phyloP scores from a whole-genome alignment of 2,888 invertebrate species.

The Dendrolimus pini region DNA sequence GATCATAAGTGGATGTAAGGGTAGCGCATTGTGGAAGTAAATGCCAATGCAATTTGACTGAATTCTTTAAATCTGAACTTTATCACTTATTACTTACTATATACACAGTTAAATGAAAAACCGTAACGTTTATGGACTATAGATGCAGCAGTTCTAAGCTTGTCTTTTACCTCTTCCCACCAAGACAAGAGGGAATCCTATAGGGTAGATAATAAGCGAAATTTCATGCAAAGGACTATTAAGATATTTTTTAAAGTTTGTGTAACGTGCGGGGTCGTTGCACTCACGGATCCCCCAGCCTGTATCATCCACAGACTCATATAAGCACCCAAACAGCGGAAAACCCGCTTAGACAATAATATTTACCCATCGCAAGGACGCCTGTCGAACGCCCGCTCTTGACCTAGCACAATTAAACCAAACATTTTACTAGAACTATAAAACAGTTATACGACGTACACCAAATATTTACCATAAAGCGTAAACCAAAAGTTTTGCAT shows the following conservation, averaged over 20 bases:
- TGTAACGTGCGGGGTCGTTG: conserved; percentile 29
- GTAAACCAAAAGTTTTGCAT: conserved; percentile 76
- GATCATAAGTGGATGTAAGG: conserved; percentile 1
- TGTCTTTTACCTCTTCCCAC: too few relatives aligned
- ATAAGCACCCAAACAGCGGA: conserved; percentile 66
- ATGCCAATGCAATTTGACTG: too few relatives aligned
- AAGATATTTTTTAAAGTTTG: not conserved
- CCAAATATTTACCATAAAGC: conserved; percentile 77
- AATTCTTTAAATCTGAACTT: too few relatives aligned
- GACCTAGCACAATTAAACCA: conserved; percentile 76
- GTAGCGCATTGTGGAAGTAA: not conserved
- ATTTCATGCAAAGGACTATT: too few relatives aligned
- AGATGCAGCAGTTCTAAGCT: too few relatives aligned
- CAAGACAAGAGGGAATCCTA: too few relatives aligned
- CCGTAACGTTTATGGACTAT: too few relatives aligned
- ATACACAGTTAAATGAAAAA: too few relatives aligned
- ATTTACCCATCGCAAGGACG: conserved; percentile 74
- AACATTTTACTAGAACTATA: conserved; percentile 75
- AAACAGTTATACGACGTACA: conserved; percentile 73
- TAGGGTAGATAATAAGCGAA: too few relatives aligned
- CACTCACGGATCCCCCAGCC: conserved; percentile 36
- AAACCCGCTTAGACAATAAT: conserved; percentile 75
- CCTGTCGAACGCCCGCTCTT: conserved; percentile 73
- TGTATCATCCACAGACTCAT: conserved; percentile 51
- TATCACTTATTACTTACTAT: too few relatives aligned